A percentile compares a stretch with the other conserved stretches of the same genome.
phyloP scores from a whole-genome alignment of 2,113 vertebrate genomes.

The Lophochroa leadbeateri region DNA sequence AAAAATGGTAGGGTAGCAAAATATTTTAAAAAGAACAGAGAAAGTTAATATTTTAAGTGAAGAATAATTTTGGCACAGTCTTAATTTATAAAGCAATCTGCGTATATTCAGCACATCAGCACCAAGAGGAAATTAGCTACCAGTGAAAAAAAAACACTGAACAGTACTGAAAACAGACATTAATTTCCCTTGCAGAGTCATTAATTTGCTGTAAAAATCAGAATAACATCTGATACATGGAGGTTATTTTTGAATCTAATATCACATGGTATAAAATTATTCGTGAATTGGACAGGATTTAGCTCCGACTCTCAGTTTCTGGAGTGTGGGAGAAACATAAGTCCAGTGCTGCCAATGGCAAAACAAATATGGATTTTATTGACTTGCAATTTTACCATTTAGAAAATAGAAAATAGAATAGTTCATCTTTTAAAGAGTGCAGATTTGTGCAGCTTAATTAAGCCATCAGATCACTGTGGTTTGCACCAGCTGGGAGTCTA shows the following conservation, averaged over 20 bases:
- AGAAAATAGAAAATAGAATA: not conserved
- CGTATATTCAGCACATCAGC: not conserved
- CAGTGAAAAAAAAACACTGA: constrained; percentile 12
- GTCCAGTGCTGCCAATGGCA: not conserved
- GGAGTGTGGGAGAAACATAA: rapidly evolving
- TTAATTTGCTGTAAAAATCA: constrained; percentile 33
- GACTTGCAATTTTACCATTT: not conserved
- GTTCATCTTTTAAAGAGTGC: not conserved
- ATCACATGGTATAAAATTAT: not conserved
- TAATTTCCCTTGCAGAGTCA: not conserved
- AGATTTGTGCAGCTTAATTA: not conserved
- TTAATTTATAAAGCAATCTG: constrained; percentile 26
- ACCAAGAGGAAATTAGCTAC: constrained; percentile 20
- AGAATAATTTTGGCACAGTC: not conserved
- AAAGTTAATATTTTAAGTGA: constrained; percentile 25
- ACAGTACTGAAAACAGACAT: constrained; percentile 24
- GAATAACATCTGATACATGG: constrained; percentile 33
- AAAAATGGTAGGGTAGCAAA: constrained; percentile 4
- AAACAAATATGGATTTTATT: not conserved
- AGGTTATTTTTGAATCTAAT: constrained; percentile 62
- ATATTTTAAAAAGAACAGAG: not conserved
- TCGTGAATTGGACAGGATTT: not conserved
- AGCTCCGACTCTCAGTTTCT: not conserved
- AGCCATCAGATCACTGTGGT: not conserved
- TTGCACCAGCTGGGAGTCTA: not conserved